phyloP scores from a whole-genome alignment of 2,888 invertebrate genomes.

The Apamea sordens region DNA sequence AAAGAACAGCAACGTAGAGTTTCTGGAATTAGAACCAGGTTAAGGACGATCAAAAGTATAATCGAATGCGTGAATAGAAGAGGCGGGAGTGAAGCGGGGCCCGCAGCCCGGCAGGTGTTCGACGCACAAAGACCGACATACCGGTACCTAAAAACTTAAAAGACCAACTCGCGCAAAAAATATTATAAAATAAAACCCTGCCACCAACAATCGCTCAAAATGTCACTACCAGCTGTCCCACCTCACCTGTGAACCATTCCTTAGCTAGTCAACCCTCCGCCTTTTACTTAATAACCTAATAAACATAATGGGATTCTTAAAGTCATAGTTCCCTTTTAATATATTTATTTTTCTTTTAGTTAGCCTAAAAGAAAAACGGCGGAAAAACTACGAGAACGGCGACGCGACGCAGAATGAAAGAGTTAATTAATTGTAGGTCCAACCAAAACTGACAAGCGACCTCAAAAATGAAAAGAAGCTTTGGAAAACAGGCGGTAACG shows the following conservation, averaged over 20 bases:
- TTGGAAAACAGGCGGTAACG: not conserved
- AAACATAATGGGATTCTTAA: constrained; percentile 53
- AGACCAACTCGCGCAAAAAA: constrained; percentile 79
- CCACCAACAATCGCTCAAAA: constrained; percentile 77
- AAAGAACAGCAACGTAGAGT: constrained; percentile 55
- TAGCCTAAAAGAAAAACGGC: no score
- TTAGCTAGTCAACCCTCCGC: constrained; percentile 65
- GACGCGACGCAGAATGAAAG: constrained; percentile 8
- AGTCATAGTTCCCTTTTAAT: constrained; percentile 39
- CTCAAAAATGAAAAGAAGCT: constrained; percentile 6
- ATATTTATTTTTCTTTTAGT: constrained; percentile 26
- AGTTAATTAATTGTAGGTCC: constrained; percentile 27
- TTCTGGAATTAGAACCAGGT: constrained; percentile 69
- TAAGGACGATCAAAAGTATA: constrained; percentile 70
- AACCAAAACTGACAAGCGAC: constrained; percentile 8
- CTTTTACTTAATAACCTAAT: constrained; percentile 62
- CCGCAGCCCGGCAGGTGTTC: constrained; percentile 83
- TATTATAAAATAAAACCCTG: constrained; percentile 75
- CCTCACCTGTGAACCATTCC: constrained; percentile 76
- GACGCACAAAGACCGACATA: constrained; percentile 79
- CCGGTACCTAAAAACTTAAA: constrained; percentile 72
- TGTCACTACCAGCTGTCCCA: constrained; percentile 85
- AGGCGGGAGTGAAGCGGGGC: constrained; percentile 71
- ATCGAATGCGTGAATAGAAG: constrained; percentile 73
- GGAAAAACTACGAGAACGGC: constrained; percentile 5